Conservation (phyloP, 2,113 vertebrate species). For the Hyaena hyaena region DNA sequence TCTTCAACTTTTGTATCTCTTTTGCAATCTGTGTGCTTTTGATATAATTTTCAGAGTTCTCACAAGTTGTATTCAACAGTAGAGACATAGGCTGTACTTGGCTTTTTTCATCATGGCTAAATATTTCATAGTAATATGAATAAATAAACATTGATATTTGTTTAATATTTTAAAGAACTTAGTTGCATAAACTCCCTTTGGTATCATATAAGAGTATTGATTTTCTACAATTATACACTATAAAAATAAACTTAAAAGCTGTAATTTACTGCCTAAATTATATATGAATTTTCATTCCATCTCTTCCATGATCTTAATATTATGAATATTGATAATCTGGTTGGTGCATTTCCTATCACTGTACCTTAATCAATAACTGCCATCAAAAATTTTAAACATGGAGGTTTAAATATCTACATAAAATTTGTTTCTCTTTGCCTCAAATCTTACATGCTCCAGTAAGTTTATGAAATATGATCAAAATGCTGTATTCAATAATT, state of each 20-base stretch:
- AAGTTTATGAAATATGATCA: neutral
- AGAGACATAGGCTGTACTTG: neutral
- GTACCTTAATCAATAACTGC: neutral
- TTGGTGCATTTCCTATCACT: neutral
- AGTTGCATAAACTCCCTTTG: neutral
- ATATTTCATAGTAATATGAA: neutral
- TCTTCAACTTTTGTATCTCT: neutral
- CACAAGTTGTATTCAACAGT: neutral
- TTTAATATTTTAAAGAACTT: neutral
- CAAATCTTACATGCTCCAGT: neutral
- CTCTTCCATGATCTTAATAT: neutral
- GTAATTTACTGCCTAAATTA: neutral
- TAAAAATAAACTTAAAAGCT: neutral
- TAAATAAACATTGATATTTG: neutral
- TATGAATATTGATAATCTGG: neutral
- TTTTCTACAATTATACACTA: neutral
- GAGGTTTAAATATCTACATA: neutral
- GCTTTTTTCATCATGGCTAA: neutral
- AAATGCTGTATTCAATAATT: neutral
- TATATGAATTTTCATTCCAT: neutral
- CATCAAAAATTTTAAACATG: constrained; percentile 28
- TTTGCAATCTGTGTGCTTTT: neutral
- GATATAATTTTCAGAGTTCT: neutral
- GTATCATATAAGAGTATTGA: neutral
- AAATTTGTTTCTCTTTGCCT: neutral